These are phyloP conservation scores for Dendropsophus ebraccatus DNA, from an alignment of 2,113 vertebrate species.

Conservation along the genomic window DNA sequence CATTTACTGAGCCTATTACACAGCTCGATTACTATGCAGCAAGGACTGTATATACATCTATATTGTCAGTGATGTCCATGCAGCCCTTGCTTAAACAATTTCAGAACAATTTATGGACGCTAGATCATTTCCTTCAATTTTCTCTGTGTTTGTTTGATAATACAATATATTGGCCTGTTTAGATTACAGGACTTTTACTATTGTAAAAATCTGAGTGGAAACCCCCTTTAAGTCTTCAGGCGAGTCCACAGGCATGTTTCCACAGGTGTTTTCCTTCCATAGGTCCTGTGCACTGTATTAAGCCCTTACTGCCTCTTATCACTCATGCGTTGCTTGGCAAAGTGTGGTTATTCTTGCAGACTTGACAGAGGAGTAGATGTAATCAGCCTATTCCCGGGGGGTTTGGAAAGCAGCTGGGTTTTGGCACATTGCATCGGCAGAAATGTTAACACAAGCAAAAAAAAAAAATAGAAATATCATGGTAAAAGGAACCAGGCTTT, in stretches of 20 bases:
- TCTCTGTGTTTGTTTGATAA: background rate
- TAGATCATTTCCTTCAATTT: background rate
- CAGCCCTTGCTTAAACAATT: too few species aligned
- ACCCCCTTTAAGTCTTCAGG: background rate
- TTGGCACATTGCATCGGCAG: constrained; percentile 75
- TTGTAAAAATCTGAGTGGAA: background rate
- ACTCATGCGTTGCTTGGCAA: constrained; percentile 72
- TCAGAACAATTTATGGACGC: too few species aligned
- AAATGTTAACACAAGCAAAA: constrained; percentile 69
- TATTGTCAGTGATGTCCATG: too few species aligned
- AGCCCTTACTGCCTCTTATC: constrained; percentile 70
- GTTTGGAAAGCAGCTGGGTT: constrained; percentile 80
- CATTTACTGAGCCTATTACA: too few species aligned
- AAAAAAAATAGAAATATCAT: constrained; percentile 29
- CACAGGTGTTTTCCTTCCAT: constrained; percentile 27
- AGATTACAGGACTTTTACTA: background rate
- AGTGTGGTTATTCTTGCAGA: constrained; percentile 74
- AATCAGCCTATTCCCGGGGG: constrained; percentile 78
- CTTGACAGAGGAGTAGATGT: constrained; percentile 76
- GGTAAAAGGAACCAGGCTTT: constrained; percentile 49
- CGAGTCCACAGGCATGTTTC: background rate
- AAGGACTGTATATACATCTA: too few species aligned
- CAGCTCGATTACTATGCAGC: too few species aligned
- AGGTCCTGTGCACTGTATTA: constrained; percentile 50
- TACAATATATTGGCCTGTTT: background rate